These are phyloP conservation scores for Coleophora deauratella DNA, from an alignment of 2,888 invertebrate genomes.

Conservation along the genomic window DNA sequence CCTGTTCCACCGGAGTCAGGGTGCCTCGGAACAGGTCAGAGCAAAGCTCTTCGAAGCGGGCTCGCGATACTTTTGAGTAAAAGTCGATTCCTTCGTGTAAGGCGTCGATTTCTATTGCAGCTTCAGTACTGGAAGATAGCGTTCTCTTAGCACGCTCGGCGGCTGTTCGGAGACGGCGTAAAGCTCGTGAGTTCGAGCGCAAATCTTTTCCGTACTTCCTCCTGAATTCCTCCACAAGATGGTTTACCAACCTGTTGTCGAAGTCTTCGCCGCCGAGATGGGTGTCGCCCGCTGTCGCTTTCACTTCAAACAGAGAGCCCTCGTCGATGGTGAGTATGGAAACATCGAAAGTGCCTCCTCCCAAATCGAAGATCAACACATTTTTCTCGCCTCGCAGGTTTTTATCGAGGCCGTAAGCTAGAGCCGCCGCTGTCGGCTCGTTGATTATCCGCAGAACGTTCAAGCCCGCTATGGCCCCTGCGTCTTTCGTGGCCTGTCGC, in stretches of 20 bases:
- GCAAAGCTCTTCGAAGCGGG: constrained; percentile 80
- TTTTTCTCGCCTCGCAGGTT: constrained; percentile 78
- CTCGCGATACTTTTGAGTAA: constrained; percentile 78
- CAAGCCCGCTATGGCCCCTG: constrained; percentile 84
- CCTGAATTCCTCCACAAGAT: constrained; percentile 77
- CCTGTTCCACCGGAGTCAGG: constrained; percentile 81
- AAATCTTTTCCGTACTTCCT: constrained; percentile 77
- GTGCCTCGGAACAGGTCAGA: constrained; percentile 79
- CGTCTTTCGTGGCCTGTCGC: constrained; percentile 85
- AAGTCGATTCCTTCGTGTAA: constrained; percentile 76
- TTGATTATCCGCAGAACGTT: constrained; percentile 89
- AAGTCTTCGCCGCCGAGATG: constrained; percentile 82
- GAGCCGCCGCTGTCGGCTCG: constrained; percentile 86
- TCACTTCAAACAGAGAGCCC: constrained; percentile 81
- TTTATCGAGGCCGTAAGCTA: constrained; percentile 84
- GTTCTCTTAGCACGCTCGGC: constrained; percentile 82
- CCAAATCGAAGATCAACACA: constrained; percentile 78
- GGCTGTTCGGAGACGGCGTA: constrained; percentile 78
- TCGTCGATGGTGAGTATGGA: constrained; percentile 89
- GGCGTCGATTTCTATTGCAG: constrained; percentile 79
- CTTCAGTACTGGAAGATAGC: constrained; percentile 79
- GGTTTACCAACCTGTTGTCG: constrained; percentile 73
- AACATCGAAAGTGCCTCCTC: constrained; percentile 90
- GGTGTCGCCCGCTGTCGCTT: constrained; percentile 82
- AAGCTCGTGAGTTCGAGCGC: constrained; percentile 71